Percentiles rank a stretch among this genome's conserved stretches.
Conservation (phyloP, 2,113 vertebrate species). For the Nerophis lumbriciformis region DNA sequence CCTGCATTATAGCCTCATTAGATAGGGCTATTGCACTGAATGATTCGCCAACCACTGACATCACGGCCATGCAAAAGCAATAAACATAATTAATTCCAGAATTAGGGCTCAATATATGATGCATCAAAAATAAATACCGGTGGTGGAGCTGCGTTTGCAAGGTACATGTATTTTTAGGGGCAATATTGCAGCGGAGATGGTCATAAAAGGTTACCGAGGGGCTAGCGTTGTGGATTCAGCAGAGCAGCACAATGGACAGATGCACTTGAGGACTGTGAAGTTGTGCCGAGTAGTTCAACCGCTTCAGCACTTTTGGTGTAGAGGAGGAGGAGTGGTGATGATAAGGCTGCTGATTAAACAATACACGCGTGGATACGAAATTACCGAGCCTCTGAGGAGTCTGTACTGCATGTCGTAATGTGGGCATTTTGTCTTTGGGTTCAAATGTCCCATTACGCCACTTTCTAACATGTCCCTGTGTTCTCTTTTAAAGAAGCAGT, state of each 20-base stretch:
- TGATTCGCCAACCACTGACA: slow-evolving; percentile 46
- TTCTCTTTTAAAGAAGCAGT: slow-evolving; percentile 28
- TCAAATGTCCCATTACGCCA: slow-evolving; percentile 36
- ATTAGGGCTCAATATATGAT: slow-evolving; percentile 48
- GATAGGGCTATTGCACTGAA: slow-evolving; percentile 50
- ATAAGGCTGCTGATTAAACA: slow-evolving; percentile 56
- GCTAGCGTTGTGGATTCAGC: slow-evolving; percentile 28
- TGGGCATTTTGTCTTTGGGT: slow-evolving; percentile 42
- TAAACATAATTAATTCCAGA: slow-evolving; percentile 33
- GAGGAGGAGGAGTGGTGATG: slow-evolving; percentile 34
- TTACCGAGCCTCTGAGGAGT: slow-evolving; percentile 41
- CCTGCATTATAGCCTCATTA: slow-evolving; percentile 59
- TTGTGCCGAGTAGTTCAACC: slow-evolving; percentile 37
- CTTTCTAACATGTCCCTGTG: slow-evolving; percentile 37
- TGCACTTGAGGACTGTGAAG: slow-evolving; percentile 32
- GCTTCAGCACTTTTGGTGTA: slow-evolving; percentile 56
- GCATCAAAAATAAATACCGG: slow-evolving; percentile 44
- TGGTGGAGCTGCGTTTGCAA: slow-evolving; percentile 37
- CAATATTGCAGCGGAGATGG: slow-evolving; percentile 16
- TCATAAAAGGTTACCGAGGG: slow-evolving; percentile 41
- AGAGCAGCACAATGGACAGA: slow-evolving; percentile 35
- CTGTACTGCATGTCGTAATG: slow-evolving; percentile 42
- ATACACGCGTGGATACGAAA: slow-evolving; percentile 38
- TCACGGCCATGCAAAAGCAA: slow-evolving; percentile 35
- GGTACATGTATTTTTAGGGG: slow-evolving; percentile 57